These are phyloP conservation scores for Solea solea DNA, from an alignment of 2,113 vertebrate genomes.

Conservation along the genomic window DNA sequence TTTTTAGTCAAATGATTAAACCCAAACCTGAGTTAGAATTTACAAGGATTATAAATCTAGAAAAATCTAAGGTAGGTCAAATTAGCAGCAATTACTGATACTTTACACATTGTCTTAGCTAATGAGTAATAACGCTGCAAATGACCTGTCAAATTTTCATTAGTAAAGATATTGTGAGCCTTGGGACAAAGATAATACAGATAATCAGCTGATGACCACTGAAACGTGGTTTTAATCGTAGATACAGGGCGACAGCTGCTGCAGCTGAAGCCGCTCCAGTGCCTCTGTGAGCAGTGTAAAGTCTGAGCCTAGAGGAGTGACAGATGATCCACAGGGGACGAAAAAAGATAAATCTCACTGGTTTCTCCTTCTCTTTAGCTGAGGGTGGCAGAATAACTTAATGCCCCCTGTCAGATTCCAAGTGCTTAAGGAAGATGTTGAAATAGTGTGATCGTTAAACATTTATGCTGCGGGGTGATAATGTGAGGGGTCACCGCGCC, in stretches of 20 bases:
- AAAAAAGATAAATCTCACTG: constrained; percentile 3
- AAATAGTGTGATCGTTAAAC: not conserved
- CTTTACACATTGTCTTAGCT: not conserved
- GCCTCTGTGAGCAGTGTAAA: constrained; percentile 10
- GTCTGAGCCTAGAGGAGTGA: constrained; percentile 16
- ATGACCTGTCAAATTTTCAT: constrained; percentile 17
- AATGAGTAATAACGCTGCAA: constrained; percentile 11
- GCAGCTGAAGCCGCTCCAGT: constrained; percentile 16
- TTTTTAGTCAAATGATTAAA: not conserved
- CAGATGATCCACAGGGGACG: constrained; percentile 16
- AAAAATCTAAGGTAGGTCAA: not conserved
- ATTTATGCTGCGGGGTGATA: not conserved
- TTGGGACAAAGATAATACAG: constrained; percentile 6
- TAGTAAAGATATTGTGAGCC: constrained; percentile 2
- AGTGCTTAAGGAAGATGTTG: not conserved
- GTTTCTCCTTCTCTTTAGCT: not conserved
- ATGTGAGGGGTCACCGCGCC: not conserved
- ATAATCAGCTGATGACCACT: constrained; percentile 33
- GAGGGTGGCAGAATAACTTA: not conserved
- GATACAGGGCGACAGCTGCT: constrained; percentile 19
- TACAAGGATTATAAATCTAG: not conserved
- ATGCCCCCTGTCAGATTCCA: not conserved
- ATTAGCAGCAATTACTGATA: not conserved
- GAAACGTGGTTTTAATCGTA: constrained; percentile 15
- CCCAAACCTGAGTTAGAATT: not conserved